A percentile compares a stretch with the other conserved stretches of the same genome.
These are phyloP conservation scores for Hydractinia echinata DNA, from an alignment of 30 jellyfish, hydroid and myxozoan genomes.

Conservation along the genomic window DNA sequence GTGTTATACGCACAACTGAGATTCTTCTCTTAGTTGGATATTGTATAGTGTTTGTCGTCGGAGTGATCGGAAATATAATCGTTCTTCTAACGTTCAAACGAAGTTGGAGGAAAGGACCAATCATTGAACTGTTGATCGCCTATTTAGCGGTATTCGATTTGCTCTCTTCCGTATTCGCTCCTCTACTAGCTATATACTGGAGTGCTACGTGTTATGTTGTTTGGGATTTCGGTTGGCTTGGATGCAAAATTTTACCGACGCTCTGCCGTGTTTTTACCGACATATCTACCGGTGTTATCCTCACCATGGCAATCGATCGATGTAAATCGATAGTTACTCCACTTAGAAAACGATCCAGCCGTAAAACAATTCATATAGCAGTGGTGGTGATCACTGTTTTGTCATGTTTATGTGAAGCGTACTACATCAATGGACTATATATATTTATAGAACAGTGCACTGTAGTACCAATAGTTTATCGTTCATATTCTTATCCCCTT, in stretches of 20 bases:
- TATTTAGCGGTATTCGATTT: constrained; percentile 69
- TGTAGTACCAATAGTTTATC: not conserved
- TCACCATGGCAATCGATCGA: constrained; percentile 75
- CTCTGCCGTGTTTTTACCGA: constrained; percentile 53
- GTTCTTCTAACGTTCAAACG: constrained; percentile 45
- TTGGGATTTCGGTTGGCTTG: constrained; percentile 88
- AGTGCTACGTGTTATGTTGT: constrained; percentile 27
- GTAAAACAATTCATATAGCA: constrained; percentile 40
- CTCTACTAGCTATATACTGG: constrained; percentile 54
- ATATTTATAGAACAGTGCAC: constrained; percentile 10
- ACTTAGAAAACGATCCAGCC: constrained; percentile 32
- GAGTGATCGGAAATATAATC: constrained; percentile 57
- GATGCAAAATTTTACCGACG: constrained; percentile 69
- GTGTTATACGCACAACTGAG: not conserved
- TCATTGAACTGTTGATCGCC: constrained; percentile 52
- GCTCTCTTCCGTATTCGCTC: constrained; percentile 59
- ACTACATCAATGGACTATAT: constrained; percentile 25
- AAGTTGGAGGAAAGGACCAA: constrained; percentile 51
- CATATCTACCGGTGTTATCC: constrained; percentile 57
- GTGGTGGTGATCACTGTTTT: constrained; percentile 13
- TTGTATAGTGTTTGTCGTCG: constrained; percentile 39
- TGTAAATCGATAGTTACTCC: constrained; percentile 83
- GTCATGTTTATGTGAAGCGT: constrained; percentile 48
- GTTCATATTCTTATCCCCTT: constrained; percentile 49
- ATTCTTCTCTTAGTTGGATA: constrained; percentile 28